phyloP scores from a whole-genome alignment of 2,888 invertebrate species.

The Conchocele bisecta region DNA sequence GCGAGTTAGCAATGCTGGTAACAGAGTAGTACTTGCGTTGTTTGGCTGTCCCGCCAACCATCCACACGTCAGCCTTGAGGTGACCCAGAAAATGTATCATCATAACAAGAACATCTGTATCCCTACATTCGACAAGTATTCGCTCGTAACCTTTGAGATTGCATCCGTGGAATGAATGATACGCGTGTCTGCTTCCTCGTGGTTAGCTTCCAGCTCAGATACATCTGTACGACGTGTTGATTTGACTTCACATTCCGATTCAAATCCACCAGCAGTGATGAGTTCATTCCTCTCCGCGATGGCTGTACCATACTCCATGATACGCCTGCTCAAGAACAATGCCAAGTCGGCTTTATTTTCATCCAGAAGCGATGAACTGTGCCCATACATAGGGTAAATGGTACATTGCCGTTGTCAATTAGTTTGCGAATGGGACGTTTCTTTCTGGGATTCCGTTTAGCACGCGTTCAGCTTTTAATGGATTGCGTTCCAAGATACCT shows the following conservation, averaged over 20 bases:
- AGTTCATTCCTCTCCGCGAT: background rate
- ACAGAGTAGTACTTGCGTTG: background rate
- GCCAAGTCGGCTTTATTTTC: slow-evolving; percentile 39
- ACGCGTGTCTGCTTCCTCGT: slow-evolving; percentile 12
- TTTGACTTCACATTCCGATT: background rate
- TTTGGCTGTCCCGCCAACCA: slow-evolving; percentile 23
- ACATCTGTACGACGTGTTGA: slow-evolving; percentile 2
- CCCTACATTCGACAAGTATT: background rate
- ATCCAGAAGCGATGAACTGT: slow-evolving; percentile 24
- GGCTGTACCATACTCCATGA: background rate
- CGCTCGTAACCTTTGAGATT: background rate
- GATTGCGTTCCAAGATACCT: slow-evolving; percentile 14
- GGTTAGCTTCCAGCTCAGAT: background rate
- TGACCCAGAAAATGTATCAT: slow-evolving; percentile 10
- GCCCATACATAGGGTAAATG: slow-evolving; percentile 19
- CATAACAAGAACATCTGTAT: slow-evolving; percentile 11
- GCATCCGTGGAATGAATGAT: slow-evolving; percentile 3
- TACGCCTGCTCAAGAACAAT: slow-evolving; percentile 4
- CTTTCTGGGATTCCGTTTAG: slow-evolving; percentile 14
- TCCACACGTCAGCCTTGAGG: slow-evolving; percentile 13
- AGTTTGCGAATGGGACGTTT: background rate
- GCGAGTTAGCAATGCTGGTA: too few species aligned
- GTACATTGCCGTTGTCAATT: too few species aligned
- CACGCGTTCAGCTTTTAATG: slow-evolving; percentile 30
- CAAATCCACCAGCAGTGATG: slow-evolving; percentile 1